Percentiles rank a stretch among this genome's conserved stretches.
These are phyloP conservation scores for Lindbergichthys nudifrons DNA, from an alignment of 2,797 vertebrate species.

Conservation along the genomic window DNA sequence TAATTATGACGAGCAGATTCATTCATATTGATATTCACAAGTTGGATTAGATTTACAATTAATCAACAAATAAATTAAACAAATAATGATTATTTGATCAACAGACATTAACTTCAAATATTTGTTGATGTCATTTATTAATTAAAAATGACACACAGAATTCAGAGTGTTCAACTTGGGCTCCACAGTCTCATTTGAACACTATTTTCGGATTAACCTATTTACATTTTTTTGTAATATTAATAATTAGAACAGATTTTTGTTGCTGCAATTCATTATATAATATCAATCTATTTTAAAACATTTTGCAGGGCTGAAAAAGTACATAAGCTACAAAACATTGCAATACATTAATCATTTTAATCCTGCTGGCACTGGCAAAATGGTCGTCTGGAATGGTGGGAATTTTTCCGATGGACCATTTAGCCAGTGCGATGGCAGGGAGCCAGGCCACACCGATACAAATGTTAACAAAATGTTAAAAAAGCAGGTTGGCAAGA, in stretches of 20 bases:
- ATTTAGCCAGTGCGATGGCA: conserved; percentile 26
- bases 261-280: neutral
- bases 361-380: conserved; percentile 43
- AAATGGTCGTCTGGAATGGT: conserved; percentile 50
- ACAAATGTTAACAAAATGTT: conserved; percentile 27
- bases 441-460: conserved; percentile 7
- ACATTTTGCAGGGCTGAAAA: conserved; percentile 17
- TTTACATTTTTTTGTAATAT: neutral
- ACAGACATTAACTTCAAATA: neutral
- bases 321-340: conserved; percentile 17
- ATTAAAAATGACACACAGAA: neutral
- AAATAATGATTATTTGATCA: neutral
- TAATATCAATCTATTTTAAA: conserved; percentile 14
- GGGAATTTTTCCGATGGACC: conserved; percentile 44
- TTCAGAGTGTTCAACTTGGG: neutral
- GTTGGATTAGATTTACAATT: neutral
- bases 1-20: neutral
- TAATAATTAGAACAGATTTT: neutral
- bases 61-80: neutral
- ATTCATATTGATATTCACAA: conserved; percentile 2
- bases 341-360: conserved; percentile 44
- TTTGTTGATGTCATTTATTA: neutral
- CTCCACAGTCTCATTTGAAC: neutral
- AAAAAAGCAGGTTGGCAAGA: conserved; percentile 33
- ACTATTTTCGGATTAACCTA: neutral